Evolutionary conservation across 2,888 invertebrate species (phyloP), one percentile per base, ranked within the genome.

Genomic region (Caenorhabditis virilis): DNA sequence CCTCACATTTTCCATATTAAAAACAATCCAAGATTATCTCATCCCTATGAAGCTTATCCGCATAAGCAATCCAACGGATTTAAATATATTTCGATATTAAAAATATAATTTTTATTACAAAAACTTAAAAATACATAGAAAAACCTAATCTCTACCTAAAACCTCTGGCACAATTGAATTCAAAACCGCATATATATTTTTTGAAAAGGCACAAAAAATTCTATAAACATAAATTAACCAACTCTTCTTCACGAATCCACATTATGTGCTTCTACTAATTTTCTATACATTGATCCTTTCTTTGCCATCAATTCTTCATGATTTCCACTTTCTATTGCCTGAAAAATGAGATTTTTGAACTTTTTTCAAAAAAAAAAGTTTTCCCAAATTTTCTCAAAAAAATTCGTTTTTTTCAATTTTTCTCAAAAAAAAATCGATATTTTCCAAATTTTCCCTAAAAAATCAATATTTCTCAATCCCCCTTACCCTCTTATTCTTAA

Each of bases 241-340:
- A 5, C 3, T 39, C 16, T 16, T 43, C 43, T 43, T 6, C 33
- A 54, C n/a, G 35, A 53, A 20, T 63, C 62, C 2, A 63, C 63
- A 50, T 64, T 64, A 33, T 65, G 65, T 16, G 65, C 65, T 27
- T 65, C 60, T 11, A 65, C 65, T 16, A 65, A 20, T 49, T 41
- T 65, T 23, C 47, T 56, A 36, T 65, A 65, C 38, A 65, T 41
- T 18, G 65, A 65, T 35, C 94, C 93, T 82, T 89, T 89, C 75
- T 88, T 87, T 69, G 88, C 88, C 85, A 90, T 89, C 69, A 95
- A 84, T 66, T 89, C 88, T 0, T 89, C 88, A 84, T 95, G 94
- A 22, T 89, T 91, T 23, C 83, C 82, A 51, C 74, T 59, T 71
- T 83, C 74, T 2, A 69, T 48, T 0, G 74, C 62, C 64, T 71